phyloP scores from a whole-genome alignment of 2,797 vertebrate species.

The Galago senegalensis region DNA sequence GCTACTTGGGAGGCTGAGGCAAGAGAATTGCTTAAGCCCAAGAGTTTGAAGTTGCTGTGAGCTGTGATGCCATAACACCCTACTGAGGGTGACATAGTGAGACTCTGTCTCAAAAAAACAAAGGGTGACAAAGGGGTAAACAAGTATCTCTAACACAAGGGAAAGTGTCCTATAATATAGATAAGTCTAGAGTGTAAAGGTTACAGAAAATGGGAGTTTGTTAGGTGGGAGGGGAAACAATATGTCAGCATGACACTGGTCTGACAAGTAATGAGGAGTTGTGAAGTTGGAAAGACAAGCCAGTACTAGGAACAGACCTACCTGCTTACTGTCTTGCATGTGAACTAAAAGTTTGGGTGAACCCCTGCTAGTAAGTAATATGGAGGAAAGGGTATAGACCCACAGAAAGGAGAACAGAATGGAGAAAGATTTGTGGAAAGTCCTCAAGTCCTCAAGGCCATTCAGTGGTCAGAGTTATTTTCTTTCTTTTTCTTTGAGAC shows the following conservation, averaged over 20 bases:
- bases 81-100: no score
- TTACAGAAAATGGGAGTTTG: not conserved
- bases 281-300: not conserved
- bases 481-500: no score
- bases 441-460: not conserved
- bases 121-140: not conserved
- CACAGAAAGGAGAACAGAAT: not conserved
- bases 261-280: not conserved
- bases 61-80: no score
- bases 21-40: no score
- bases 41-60: no score
- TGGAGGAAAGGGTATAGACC: not conserved
- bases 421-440: not conserved
- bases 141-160: not conserved
- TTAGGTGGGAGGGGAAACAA: not conserved
- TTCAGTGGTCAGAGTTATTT: not conserved
- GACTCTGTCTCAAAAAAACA: not conserved
- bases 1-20: no score
- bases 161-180: not conserved
- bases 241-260: not conserved
- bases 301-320: not conserved
- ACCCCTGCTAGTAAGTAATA: not conserved
- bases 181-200: not conserved
- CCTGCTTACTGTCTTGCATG: not conserved
- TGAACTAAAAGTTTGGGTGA: not conserved